phyloP scores from a whole-genome alignment of 2,888 invertebrate species.

The Drosophila robusta region DNA sequence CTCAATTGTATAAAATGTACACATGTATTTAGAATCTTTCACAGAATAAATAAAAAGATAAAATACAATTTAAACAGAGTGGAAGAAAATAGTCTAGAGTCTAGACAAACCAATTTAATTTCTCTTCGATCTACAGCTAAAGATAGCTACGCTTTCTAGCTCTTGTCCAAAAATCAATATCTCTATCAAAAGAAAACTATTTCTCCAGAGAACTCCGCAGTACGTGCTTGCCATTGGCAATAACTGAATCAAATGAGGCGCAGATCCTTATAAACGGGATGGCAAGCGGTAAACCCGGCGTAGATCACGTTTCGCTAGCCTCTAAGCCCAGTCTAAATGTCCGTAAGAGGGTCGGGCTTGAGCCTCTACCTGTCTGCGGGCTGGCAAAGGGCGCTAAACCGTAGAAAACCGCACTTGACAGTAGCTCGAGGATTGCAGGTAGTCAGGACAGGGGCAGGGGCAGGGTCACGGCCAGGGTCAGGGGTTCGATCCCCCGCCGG shows the following conservation, averaged over 20 bases:
- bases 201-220: conserved; percentile 23
- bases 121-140: conserved; percentile 23
- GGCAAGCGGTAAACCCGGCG: neutral
- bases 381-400: conserved; percentile 55
- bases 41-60: no score
- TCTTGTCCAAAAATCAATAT: conserved; percentile 12
- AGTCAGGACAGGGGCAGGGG: conserved; percentile 20
- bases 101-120: conserved; percentile 5
- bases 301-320: conserved; percentile 48
- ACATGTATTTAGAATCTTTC: no score
- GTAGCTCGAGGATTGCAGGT: conserved; percentile 50
- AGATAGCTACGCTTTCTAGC: conserved; percentile 29
- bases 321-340: conserved; percentile 17
- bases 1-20: no score
- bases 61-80: no score
- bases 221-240: conserved; percentile 53
- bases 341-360: conserved; percentile 14
- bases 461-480: neutral
- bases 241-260: conserved; percentile 49
- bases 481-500: conserved; percentile 16
- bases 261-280: conserved; percentile 39
- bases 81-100: no score
- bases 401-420: conserved; percentile 68
- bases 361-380: conserved; percentile 40
- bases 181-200: conserved; percentile 8